Base-by-base conservation (phyloP, 2,797 vertebrate genomes). In the Jordanella pulchra region DNA sequence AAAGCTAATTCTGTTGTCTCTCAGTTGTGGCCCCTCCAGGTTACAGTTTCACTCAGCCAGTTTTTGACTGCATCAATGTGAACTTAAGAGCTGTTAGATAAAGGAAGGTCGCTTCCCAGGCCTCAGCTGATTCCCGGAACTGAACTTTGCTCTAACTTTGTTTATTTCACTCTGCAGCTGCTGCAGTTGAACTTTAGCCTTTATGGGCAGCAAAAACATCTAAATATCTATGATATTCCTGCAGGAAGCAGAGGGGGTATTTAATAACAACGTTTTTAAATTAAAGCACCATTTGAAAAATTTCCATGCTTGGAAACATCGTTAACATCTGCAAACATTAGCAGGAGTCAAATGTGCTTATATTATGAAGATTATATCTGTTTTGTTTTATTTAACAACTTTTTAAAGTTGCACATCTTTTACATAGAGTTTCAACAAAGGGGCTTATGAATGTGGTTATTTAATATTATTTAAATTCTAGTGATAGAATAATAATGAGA, bases 101-200 rank as follows among this genome's bases (percentile, higher is more conserved):
- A 84, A 81, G 60, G 65, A 55, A 56, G 78, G 78, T 81, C 82
- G 78, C 66, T 76, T 69, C 35, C 77, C 7, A 3, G 73, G 64
- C 47, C 77, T 69, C 67, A 66, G 56, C 53, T 79, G 76, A 66
- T 69, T 79, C 60, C 67, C 61, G 50, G 6, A 18, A 35, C 61
- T 91, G 93, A 92, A 86, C 93, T 94, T 94, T 93, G 92, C 76
- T 79, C 91, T 79, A 9, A 2, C 39, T 64, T 73, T 91, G 87
- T 91, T 93, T 88, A 89, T 92, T 87, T 81, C 65, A 64, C 74
- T 73, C 35, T 63, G 69, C 69, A 55, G 71, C 66, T 78, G 56
- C 12, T 45, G 68, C 21, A 39, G 73, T 30, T 76, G 45, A 75
- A 70, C 55, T 27, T 79, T 56, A 74, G 72, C 27, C 65, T 53